Base-by-base conservation (phyloP, 2,888 invertebrate genomes). In the Polyommatus iphigenia region DNA sequence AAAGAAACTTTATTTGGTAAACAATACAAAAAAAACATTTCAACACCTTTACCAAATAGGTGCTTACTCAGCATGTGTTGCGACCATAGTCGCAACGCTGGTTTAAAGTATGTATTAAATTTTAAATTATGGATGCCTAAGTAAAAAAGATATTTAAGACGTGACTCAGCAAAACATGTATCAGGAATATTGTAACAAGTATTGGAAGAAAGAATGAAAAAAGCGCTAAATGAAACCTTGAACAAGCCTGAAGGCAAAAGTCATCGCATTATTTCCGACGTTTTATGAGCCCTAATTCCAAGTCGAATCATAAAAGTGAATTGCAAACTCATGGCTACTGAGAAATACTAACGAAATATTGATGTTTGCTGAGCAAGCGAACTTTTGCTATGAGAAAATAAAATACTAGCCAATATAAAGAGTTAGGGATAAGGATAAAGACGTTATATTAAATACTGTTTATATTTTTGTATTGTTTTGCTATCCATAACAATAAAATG, bases 181-280 rank as follows among this genome's bases (percentile, higher is more conserved):
- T 67, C 24, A 15, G 29, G 67, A 67, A 67, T 67, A 67, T 62
- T 67, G 62, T 67, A 67, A 67, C 67, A 32, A 29, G 32, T 41
- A 20, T 41, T 3, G 41, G 72, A 72, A 73, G 6, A 73, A 41
- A 75, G 15, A 54, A 75, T 75, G 50, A 50, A 24, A 20, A 46
- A 75, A 7, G 10, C 41, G 67, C 1, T 75, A 24, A 50, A 75
- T 50, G 50, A 50, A 41, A 50, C 75, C 75, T 75, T 75, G 54
- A 75, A 41, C 73, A 54, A 29, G 75, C 50, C 46, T 24, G 24
- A 54, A 54, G 75, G 75, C 75, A 75, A 75, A 75, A 75, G 75
- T 75, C 75, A 75, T 54, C 75, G 75, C 75, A 75, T 75, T 75
- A 75, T 75, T 75, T 75, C 75, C 75, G 75, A 20, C 75, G 75